phyloP scores from a whole-genome alignment of 2,113 vertebrate species.

The Capreolus pygargus region DNA sequence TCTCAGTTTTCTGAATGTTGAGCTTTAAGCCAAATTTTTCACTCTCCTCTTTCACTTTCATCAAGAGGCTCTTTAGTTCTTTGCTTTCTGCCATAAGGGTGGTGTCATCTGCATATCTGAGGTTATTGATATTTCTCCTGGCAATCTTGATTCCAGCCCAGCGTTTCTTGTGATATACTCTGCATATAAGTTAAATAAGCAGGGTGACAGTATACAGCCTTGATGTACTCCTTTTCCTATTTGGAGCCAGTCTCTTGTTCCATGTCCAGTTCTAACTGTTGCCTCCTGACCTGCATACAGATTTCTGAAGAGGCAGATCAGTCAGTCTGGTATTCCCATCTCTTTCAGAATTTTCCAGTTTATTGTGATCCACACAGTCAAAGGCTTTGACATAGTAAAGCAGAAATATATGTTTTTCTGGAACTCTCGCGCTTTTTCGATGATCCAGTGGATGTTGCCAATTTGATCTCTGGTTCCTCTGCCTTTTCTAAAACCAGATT shows the following conservation, averaged over 20 bases:
- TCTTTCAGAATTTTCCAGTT: neutral
- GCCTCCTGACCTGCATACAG: neutral
- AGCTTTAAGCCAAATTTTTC: neutral
- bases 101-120: neutral
- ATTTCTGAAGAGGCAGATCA: neutral
- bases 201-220: neutral
- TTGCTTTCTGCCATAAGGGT: neutral
- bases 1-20: neutral
- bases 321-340: neutral
- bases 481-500: neutral
- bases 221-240: neutral
- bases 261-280: neutral
- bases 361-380: neutral
- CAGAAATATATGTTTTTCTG: neutral
- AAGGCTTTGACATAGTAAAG: neutral
- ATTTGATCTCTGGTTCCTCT: neutral
- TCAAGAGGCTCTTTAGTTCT: neutral
- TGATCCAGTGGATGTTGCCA: neutral
- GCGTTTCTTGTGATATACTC: neutral
- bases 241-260: neutral
- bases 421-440: rapidly evolving
- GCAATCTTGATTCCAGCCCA: neutral
- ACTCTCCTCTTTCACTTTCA: neutral
- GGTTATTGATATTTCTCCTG: neutral
- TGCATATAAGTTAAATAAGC: neutral